Conservation (phyloP, 2,888 invertebrate species). For the Temnothorax rugatulus region DNA sequence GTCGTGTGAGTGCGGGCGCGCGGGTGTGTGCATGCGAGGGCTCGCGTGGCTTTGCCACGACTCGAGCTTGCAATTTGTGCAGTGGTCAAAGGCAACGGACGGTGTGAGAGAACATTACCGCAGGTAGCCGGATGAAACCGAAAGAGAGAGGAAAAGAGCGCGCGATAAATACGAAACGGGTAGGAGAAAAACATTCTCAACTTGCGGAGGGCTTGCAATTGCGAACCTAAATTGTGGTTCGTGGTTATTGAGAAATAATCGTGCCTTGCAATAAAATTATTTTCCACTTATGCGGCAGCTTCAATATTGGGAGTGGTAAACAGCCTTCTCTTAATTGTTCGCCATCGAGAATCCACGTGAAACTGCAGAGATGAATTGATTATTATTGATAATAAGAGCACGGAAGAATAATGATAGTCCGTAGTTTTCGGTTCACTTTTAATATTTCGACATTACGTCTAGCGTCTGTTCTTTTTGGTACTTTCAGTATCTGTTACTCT, state of each 20-base stretch:
- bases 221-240: slow-evolving; percentile 29
- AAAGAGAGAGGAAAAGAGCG: slow-evolving; percentile 12
- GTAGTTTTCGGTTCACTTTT: not conserved
- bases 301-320: slow-evolving; percentile 28
- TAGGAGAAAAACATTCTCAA: slow-evolving; percentile 6
- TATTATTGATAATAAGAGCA: not conserved
- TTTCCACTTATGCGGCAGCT: slow-evolving; percentile 5
- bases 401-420: not conserved
- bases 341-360: not conserved
- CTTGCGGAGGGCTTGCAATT: slow-evolving; percentile 3
- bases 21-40: slow-evolving; percentile 22
- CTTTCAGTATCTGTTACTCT: not conserved
- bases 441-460: not conserved
- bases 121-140: slow-evolving; percentile 37
- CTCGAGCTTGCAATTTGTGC: slow-evolving; percentile 64
- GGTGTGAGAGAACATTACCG: slow-evolving; percentile 53
- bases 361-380: not conserved
- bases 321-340: not conserved
- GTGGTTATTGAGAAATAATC: slow-evolving; percentile 28
- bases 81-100: slow-evolving; percentile 51
- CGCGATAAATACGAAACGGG: slow-evolving; percentile 17
- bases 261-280: slow-evolving; percentile 39
- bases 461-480: not conserved
- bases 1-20: slow-evolving; percentile 33
- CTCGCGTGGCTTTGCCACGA: slow-evolving; percentile 52